These are phyloP conservation scores for Triplophysa yarkandensis DNA, from an alignment of 2,797 vertebrate species.

Conservation along the genomic window DNA sequence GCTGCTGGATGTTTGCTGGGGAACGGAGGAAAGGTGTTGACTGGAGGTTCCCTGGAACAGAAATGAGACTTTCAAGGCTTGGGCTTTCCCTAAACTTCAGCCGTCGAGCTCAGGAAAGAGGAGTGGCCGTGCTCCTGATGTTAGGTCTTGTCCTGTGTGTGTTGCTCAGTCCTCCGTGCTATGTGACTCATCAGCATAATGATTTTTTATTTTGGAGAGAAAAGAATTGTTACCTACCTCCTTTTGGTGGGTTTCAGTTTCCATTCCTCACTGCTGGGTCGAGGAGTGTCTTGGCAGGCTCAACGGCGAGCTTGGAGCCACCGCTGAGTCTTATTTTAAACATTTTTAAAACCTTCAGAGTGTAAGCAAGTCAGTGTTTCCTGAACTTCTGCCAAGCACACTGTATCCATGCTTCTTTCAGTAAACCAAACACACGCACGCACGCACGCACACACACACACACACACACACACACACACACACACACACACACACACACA, in stretches of 20 bases:
- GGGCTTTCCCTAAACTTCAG: conserved; percentile 54
- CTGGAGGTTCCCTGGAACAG: conserved; percentile 21
- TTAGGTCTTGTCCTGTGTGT: conserved; percentile 44
- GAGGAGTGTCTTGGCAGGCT: conserved; percentile 46
- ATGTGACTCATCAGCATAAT: neutral
- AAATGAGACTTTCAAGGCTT: conserved; percentile 39
- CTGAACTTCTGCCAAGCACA: conserved; percentile 58
- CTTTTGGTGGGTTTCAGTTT: conserved; percentile 57
- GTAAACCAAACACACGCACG: neutral
- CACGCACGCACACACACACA: neutral
- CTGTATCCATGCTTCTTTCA: conserved; percentile 11
- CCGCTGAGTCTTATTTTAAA: conserved; percentile 58
- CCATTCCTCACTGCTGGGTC: conserved; percentile 44
- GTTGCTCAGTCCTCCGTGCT: neutral
- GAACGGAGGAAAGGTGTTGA: neutral
- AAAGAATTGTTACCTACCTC: conserved; percentile 49
- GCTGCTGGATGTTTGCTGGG: neutral
- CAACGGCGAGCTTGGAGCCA: conserved; percentile 37
- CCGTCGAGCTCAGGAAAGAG: conserved; percentile 52
- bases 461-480: no score
- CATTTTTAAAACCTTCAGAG: conserved; percentile 50
- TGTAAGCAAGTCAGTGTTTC: conserved; percentile 63
- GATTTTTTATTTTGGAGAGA: neutral
- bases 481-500: neutral
- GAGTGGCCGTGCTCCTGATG: conserved; percentile 59